Evolutionary conservation across 2,888 invertebrate species (phyloP).

Genomic region (Spisula solida): DNA sequence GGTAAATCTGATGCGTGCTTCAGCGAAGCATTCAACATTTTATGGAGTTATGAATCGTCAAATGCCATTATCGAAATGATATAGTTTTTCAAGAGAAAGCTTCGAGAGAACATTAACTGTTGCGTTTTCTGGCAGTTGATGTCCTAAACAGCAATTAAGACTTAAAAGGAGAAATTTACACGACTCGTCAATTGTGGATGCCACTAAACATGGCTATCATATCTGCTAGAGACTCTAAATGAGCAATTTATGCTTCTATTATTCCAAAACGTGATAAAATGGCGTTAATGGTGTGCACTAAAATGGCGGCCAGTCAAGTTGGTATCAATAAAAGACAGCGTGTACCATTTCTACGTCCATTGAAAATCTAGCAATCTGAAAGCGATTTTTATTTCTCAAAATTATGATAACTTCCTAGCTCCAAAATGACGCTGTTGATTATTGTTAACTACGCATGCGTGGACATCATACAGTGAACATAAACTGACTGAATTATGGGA

Average conservation of each 20-base stretch:
- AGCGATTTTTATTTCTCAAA: constrained; percentile 11
- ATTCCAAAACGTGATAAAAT: constrained; percentile 28
- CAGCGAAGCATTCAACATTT: constrained; percentile 32
- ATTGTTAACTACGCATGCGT: too few relatives aligned
- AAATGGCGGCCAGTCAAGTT: constrained; percentile 5
- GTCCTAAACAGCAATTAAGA: constrained; percentile 63
- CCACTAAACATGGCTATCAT: constrained; percentile 53
- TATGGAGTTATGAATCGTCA: constrained; percentile 61
- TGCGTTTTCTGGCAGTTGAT: constrained; percentile 59
- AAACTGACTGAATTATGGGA: too few relatives aligned
- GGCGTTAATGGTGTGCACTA: constrained; percentile 5
- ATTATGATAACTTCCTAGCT: too few relatives aligned
- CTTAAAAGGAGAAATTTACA: constrained; percentile 66
- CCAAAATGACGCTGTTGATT: too few relatives aligned
- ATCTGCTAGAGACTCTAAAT: constrained; percentile 51
- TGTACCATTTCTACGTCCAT: constrained; percentile 5
- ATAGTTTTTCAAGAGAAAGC: constrained; percentile 58
- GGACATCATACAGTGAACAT: too few relatives aligned
- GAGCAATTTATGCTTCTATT: constrained; percentile 47
- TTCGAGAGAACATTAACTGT: constrained; percentile 56
- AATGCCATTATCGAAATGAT: constrained; percentile 59
- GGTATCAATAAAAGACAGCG: not conserved
- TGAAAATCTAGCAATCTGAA: not conserved
- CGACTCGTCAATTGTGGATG: constrained; percentile 60
- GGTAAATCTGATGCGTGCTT: constrained; percentile 34